Evolutionary conservation across 2,797 vertebrate species (phyloP).

Genomic region (Gymnothorax javanicus): DNA sequence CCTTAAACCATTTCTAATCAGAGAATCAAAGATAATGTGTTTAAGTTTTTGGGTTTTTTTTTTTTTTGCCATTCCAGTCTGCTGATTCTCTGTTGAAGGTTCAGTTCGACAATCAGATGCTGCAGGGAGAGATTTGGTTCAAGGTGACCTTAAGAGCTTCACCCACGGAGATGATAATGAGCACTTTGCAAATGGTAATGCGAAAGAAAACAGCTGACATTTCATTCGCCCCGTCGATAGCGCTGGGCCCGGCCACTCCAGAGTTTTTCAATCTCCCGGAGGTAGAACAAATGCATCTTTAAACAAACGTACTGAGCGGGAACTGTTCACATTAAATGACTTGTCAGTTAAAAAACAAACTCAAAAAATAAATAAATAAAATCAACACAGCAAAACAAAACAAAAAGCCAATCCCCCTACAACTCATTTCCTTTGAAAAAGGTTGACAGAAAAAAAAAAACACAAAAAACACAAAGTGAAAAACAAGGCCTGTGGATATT

Average conservation of each 20-base stretch:
- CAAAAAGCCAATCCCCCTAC: slow-evolving; percentile 6
- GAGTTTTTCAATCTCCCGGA: slow-evolving; percentile 12
- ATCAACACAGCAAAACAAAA: background rate
- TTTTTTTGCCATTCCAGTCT: background rate
- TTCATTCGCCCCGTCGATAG: slow-evolving; percentile 37
- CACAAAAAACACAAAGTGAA: background rate
- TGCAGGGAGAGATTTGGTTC: slow-evolving; percentile 74
- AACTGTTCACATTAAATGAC: slow-evolving; percentile 3
- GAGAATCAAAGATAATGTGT: background rate
- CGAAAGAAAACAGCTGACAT: slow-evolving; percentile 55
- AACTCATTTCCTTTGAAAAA: background rate
- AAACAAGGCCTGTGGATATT: slow-evolving; percentile 59
- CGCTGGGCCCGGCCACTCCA: slow-evolving; percentile 2
- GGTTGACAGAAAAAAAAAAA: slow-evolving; percentile 10
- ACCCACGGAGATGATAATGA: slow-evolving; percentile 67
- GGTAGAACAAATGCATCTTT: slow-evolving; percentile 1
- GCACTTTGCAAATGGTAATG: slow-evolving; percentile 57
- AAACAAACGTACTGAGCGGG: background rate
- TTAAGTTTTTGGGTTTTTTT: background rate
- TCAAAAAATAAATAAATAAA: slow-evolving; percentile 16
- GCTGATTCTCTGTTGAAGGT: background rate
- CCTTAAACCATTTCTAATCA: background rate
- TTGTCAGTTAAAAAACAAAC: background rate
- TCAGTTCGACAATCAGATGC: slow-evolving; percentile 69
- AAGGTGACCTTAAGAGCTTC: slow-evolving; percentile 72